Conservation (phyloP, 2,888 invertebrate species). For the Periphyllus acericola region DNA sequence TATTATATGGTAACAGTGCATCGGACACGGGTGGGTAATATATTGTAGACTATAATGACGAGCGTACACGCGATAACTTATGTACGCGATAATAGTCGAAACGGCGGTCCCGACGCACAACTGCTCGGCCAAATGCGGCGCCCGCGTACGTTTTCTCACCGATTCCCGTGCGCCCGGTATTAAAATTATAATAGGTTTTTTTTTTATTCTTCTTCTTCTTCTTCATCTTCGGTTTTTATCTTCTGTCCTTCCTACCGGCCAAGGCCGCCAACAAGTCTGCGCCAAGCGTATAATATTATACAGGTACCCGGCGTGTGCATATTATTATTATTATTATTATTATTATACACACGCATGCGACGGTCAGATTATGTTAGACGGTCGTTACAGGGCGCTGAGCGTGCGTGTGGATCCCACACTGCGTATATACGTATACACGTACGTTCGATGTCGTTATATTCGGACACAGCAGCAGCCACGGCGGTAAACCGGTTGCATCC, state of each 20-base stretch:
- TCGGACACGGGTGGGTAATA: too few species aligned
- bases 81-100: background rate
- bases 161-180: background rate
- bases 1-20: background rate
- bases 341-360: background rate
- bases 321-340: too few species aligned
- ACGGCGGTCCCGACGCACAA: background rate
- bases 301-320: too few species aligned
- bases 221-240: too few species aligned
- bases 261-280: slow-evolving; percentile 51
- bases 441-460: slow-evolving; percentile 26
- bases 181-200: background rate
- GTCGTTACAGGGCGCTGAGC: slow-evolving; percentile 11
- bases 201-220: too few species aligned
- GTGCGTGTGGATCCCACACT: slow-evolving; percentile 5
- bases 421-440: background rate
- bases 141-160: background rate
- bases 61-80: background rate
- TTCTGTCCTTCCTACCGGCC: slow-evolving; percentile 32
- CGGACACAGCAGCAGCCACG: slow-evolving; percentile 4
- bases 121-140: background rate
- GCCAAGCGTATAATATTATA: background rate
- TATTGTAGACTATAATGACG: too few species aligned
- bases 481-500: slow-evolving; percentile 31
- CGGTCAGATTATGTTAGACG: background rate